Percentiles rank a stretch among this genome's conserved stretches.
These are phyloP conservation scores for Taenioides sp. DNA, from an alignment of 2,797 vertebrate species.

Conservation along the genomic window DNA sequence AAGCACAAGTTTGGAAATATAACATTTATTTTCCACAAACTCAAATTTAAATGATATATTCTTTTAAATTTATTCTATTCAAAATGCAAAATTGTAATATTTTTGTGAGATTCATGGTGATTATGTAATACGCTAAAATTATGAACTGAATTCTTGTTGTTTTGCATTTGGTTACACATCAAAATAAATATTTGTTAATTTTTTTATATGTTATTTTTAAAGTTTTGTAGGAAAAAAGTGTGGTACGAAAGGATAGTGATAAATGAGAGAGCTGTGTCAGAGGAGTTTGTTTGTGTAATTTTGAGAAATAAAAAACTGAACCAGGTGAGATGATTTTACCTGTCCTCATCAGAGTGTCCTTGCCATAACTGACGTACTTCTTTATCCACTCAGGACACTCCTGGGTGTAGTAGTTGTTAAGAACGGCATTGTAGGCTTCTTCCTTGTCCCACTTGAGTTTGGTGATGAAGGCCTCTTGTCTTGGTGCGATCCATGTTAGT, in stretches of 20 bases:
- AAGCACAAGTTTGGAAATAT: too few relatives aligned
- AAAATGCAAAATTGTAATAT: neutral
- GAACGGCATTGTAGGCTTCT: accelerated
- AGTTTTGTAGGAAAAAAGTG: neutral
- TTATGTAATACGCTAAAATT: neutral
- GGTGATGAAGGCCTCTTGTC: slow-evolving; percentile 8
- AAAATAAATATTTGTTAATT: neutral
- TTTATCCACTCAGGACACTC: neutral
- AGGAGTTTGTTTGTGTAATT: neutral
- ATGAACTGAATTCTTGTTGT: neutral
- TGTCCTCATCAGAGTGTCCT: slow-evolving; percentile 40
- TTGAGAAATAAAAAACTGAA: neutral
- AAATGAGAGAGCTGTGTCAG: neutral
- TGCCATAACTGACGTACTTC: slow-evolving; percentile 41
- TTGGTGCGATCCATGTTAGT: neutral
- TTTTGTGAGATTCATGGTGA: neutral
- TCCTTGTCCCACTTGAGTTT: neutral
- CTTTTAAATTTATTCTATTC: too few relatives aligned
- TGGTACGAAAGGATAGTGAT: neutral
- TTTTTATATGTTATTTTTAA: neutral
- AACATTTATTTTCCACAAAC: too few relatives aligned
- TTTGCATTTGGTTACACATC: neutral
- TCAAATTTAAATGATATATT: neutral
- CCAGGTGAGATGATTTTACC: slow-evolving; percentile 43
- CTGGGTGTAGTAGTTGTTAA: neutral